Percentiles rank a stretch among this genome's conserved stretches.
phyloP scores from a whole-genome alignment of 2,888 invertebrate genomes.

The Apodemia duryi region DNA sequence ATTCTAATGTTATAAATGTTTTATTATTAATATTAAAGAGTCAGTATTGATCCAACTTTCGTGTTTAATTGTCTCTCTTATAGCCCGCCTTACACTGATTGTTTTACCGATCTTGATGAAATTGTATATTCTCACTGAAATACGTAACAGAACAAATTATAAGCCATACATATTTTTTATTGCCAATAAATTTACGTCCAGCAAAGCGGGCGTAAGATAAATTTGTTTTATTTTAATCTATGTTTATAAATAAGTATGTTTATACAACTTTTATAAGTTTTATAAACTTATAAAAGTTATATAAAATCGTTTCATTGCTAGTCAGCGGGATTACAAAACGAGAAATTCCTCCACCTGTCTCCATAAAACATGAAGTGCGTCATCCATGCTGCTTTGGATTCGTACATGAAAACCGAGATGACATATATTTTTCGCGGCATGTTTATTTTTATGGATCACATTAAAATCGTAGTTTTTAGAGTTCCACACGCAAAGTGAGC shows the following conservation, averaged over 20 bases:
- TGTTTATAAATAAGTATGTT: neutral
- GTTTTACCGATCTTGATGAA: no score
- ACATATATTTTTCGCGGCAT: conserved; percentile 8
- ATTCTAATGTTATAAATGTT: no score
- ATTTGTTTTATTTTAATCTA: neutral
- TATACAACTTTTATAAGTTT: conserved; percentile 1
- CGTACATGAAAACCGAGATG: neutral
- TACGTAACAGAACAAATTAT: no score
- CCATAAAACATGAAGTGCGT: conserved; percentile 42
- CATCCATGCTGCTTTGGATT: conserved; percentile 25
- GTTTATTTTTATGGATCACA: conserved; percentile 8
- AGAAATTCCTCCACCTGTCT: conserved; percentile 40
- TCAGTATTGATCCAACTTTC: no score
- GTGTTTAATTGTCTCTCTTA: no score
- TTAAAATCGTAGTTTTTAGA: neutral
- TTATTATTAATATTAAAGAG: no score
- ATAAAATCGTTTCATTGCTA: conserved; percentile 5
- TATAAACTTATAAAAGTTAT: conserved; percentile 1
- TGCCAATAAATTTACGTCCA: no score
- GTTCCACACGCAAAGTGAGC: no score
- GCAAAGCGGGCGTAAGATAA: neutral
- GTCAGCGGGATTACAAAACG: conserved; percentile 5
- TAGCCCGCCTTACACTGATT: no score
- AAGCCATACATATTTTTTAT: no score
- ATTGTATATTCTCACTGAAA: no score